A percentile compares a stretch with the other conserved stretches of the same genome.
These are phyloP conservation scores for Gymnothorax reevesii DNA, from an alignment of 2,797 vertebrate genomes.

Conservation along the genomic window DNA sequence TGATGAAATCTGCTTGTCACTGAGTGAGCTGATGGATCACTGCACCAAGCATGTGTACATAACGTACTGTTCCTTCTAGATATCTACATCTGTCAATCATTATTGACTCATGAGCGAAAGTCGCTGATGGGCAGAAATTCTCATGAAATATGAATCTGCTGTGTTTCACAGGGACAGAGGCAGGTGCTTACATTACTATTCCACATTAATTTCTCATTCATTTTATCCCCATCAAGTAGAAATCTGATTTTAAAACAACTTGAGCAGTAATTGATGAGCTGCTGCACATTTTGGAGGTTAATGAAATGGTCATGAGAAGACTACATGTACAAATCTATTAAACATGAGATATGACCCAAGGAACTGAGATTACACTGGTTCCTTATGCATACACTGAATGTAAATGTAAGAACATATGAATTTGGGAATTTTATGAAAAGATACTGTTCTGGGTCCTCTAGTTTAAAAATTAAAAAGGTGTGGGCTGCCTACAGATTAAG, in stretches of 20 bases:
- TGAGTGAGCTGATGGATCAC: background rate
- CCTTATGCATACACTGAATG: background rate
- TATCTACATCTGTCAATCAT: background rate
- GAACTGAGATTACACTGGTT: background rate
- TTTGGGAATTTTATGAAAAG: too few relatives aligned
- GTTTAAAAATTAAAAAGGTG: too few relatives aligned
- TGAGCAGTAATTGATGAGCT: background rate
- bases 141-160: constrained; percentile 12
- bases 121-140: background rate
- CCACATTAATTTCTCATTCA: background rate
- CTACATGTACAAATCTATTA: background rate
- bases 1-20: too few relatives aligned
- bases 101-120: background rate
- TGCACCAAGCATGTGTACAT: background rate
- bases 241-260: background rate
- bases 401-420: background rate
- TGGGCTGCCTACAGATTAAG: too few relatives aligned
- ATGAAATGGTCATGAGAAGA: background rate
- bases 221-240: background rate
- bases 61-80: background rate
- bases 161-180: background rate
- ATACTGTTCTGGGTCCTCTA: background rate
- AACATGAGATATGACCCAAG: background rate
- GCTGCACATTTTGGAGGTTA: background rate
- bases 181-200: background rate